Evolutionary conservation across 2,888 invertebrate genomes (phyloP), one percentile per base, ranked within the genome.

Genomic region (Spisula solida): DNA sequence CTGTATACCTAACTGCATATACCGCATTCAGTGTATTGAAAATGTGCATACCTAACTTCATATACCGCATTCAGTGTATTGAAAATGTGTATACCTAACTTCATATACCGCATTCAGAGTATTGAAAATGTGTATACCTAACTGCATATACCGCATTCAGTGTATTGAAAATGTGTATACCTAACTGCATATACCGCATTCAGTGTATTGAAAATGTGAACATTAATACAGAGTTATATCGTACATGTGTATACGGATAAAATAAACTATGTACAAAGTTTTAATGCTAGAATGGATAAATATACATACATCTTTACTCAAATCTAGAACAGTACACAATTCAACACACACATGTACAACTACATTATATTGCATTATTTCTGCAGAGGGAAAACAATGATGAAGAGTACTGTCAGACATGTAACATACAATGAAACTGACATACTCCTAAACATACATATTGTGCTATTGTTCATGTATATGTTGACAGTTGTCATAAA

Each of bases 321-420:
- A 66, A 41, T 4, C 2, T 5, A 25, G 60, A 12, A 25, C 60
- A 66, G n/a, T 25, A 5, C 5, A 25, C 60, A 60, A 41, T 41
- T 41, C 41, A 41, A 41, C 41, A 41, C 41, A 41, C 41, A 41
- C 8, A 8, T 41, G 41, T 41, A 5, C 60, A n/a, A 60, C 10
- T 25, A 25, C 60, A 66, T 66, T n/a, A 25, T 66, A 66, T 66
- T 66, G 60, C 60, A 25, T 66, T 66, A 66, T n/a, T 66, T 8
- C n/a, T 25, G 60, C 5, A 4, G 12, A 8, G n/a, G 2, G 60
- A 66, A 66, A 66, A 66, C 56, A 25, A 25, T 41, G 2, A 41
- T 8, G 8, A 8, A 5, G 25, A 0, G 6, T 66, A 66, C 18
- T 60, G 20, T 60, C 6, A 6, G 20, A 66, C 60, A n/a, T 6